These are phyloP conservation scores for Sinocyclocheilus grahami DNA, from an alignment of 2,113 vertebrate genomes.

Conservation along the genomic window DNA sequence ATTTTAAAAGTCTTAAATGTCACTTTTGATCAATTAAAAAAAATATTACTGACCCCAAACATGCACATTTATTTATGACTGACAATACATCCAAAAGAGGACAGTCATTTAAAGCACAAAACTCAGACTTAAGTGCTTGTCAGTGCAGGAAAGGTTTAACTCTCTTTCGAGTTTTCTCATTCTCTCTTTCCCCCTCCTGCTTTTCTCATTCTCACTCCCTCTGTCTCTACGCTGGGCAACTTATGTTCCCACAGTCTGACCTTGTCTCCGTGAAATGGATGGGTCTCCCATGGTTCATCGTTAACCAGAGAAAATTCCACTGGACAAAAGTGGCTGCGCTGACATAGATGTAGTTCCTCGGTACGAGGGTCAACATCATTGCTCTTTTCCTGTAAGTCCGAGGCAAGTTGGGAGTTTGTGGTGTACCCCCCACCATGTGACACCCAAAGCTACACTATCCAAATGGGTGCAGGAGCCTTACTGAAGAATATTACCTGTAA, in stretches of 20 bases:
- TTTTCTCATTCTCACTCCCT: slow-evolving; percentile 54
- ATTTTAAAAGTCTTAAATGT: not conserved
- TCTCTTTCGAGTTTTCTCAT: slow-evolving; percentile 15
- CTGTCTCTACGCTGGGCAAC: slow-evolving; percentile 75
- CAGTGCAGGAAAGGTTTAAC: slow-evolving; percentile 17
- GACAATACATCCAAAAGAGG: not conserved
- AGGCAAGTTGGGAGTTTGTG: slow-evolving; percentile 56
- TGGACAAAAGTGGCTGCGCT: slow-evolving; percentile 67
- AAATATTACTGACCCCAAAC: not conserved
- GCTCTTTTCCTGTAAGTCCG: slow-evolving; percentile 72
- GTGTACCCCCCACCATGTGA: slow-evolving; percentile 50
- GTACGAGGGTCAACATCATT: slow-evolving; percentile 83
- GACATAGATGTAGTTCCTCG: slow-evolving; percentile 82
- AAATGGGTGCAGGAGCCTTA: not conserved
- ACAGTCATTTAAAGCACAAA: slow-evolving; percentile 33
- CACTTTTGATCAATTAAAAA: not conserved
- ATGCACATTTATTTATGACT: slow-evolving; percentile 13
- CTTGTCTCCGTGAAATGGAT: slow-evolving; percentile 83
- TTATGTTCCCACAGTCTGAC: slow-evolving; percentile 78
- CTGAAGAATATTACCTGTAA: slow-evolving; percentile 14
- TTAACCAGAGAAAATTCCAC: slow-evolving; percentile 68
- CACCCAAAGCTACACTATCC: slow-evolving; percentile 20
- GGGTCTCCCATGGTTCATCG: slow-evolving; percentile 82
- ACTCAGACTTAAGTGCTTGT: slow-evolving; percentile 24
- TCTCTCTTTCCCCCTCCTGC: slow-evolving; percentile 23